Evolutionary conservation across 2,888 invertebrate species (phyloP).

Genomic region (Temnothorax rugatulus): DNA sequence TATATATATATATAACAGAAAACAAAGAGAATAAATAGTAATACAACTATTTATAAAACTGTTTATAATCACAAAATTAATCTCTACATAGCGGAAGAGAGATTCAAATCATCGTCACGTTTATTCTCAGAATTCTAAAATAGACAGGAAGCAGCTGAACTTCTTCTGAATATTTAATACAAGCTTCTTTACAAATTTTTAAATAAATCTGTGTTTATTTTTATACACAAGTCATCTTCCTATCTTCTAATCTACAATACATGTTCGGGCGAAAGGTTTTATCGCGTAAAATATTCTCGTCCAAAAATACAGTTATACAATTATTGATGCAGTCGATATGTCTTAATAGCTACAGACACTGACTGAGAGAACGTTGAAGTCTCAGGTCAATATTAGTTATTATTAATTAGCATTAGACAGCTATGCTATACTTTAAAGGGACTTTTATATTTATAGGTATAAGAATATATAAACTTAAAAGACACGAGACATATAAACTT

Average conservation of each 20-base stretch:
- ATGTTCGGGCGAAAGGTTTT: too few species aligned
- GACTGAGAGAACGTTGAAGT: not conserved
- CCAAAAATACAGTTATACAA: not conserved
- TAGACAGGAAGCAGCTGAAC: slow-evolving; percentile 5
- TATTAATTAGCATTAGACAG: not conserved
- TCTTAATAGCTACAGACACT: too few species aligned
- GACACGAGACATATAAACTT: not conserved
- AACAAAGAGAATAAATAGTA: not conserved
- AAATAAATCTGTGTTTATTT: slow-evolving; percentile 11
- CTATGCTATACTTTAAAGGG: not conserved
- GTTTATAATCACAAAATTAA: not conserved
- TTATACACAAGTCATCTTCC: not conserved
- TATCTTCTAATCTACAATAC: not conserved
- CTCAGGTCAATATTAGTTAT: not conserved
- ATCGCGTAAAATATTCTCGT: not conserved
- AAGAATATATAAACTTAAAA: not conserved
- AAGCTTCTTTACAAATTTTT: slow-evolving; percentile 9
- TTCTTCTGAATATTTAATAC: slow-evolving; percentile 9
- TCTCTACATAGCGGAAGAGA: not conserved
- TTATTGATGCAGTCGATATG: not conserved
- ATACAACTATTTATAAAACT: not conserved
- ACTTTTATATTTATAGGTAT: not conserved
- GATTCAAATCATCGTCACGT: slow-evolving; percentile 33
- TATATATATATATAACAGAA: too few species aligned
- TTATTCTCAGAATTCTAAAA: slow-evolving; percentile 12